phyloP scores from a whole-genome alignment of 2,888 invertebrate species.

The Chaetogeoica ovagalla region DNA sequence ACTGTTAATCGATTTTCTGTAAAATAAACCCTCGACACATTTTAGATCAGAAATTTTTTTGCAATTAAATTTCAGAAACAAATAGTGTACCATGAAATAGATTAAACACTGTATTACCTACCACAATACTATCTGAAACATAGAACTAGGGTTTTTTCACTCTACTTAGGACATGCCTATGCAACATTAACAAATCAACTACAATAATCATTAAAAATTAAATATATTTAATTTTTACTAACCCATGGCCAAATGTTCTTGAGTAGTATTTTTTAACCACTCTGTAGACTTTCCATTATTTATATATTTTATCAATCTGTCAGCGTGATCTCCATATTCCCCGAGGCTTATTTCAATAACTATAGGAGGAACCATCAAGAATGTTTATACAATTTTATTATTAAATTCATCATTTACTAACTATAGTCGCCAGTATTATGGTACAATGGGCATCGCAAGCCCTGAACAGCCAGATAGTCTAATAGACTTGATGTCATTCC shows the following conservation, averaged over 20 bases:
- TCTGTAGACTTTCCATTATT: constrained; percentile 67
- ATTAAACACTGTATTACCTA: neutral
- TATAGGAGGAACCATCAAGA: constrained; percentile 59
- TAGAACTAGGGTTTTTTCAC: neutral
- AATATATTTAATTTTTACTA: constrained; percentile 12
- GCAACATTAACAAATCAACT: neutral
- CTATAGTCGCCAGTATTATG: constrained; percentile 91
- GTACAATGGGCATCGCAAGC: constrained; percentile 74
- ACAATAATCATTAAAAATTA: neutral
- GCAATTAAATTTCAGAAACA: neutral
- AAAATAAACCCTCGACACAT: neutral
- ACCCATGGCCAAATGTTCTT: neutral
- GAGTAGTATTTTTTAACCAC: constrained; percentile 61
- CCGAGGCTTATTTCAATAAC: constrained; percentile 81
- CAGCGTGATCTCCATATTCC: constrained; percentile 68
- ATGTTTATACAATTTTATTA: constrained; percentile 2
- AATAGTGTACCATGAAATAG: neutral
- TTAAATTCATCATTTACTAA: constrained; percentile 62
- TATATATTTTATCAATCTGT: constrained; percentile 66
- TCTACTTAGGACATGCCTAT: neutral
- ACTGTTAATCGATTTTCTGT: neutral
- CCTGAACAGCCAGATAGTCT: constrained; percentile 72
- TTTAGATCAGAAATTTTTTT: neutral
- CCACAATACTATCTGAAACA: neutral
- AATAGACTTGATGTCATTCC: constrained; percentile 77